Percentiles rank a stretch among this genome's conserved stretches.
Conservation (phyloP, 2,888 invertebrate genomes). For the Drosophila paramelanica region DNA sequence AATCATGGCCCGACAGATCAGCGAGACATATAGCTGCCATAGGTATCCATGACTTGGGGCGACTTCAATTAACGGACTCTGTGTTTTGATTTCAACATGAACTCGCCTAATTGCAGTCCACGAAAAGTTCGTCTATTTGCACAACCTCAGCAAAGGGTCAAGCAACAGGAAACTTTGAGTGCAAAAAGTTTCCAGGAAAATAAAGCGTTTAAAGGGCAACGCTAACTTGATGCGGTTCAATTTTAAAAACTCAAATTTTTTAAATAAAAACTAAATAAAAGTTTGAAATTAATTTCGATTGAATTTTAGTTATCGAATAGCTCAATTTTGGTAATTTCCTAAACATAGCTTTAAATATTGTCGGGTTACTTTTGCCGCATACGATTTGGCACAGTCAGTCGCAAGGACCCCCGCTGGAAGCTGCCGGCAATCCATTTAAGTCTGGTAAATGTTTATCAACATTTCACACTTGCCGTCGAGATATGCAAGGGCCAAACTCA, state of each 20-base stretch:
- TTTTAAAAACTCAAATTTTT: neutral
- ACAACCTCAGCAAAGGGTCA: conserved; percentile 30
- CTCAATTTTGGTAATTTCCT: too few species aligned
- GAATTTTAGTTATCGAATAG: too few species aligned
- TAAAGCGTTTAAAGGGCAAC: conserved; percentile 9
- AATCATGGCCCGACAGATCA: conserved; percentile 22
- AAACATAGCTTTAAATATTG: neutral
- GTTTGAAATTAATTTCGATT: neutral
- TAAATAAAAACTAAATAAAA: too few species aligned
- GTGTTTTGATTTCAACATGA: conserved; percentile 43
- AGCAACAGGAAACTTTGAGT: conserved; percentile 4
- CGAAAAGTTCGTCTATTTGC: conserved; percentile 40
- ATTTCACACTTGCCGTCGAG: conserved; percentile 52
- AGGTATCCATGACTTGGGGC: conserved; percentile 42
- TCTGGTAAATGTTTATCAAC: conserved; percentile 64
- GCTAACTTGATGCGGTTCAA: too few species aligned
- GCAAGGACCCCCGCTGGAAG: conserved; percentile 6
- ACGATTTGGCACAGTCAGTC: too few species aligned
- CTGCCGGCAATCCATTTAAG: conserved; percentile 56
- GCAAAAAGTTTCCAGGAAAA: neutral
- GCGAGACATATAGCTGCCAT: conserved; percentile 1
- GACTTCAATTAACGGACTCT: conserved; percentile 48
- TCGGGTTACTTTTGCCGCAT: neutral
- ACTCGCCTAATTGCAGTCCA: conserved; percentile 52
- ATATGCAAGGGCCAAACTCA: conserved; percentile 54